Evolutionary conservation across 2,888 invertebrate species (phyloP), one percentile per base, ranked within the genome.

Genomic region (Endomychus coccineus): DNA sequence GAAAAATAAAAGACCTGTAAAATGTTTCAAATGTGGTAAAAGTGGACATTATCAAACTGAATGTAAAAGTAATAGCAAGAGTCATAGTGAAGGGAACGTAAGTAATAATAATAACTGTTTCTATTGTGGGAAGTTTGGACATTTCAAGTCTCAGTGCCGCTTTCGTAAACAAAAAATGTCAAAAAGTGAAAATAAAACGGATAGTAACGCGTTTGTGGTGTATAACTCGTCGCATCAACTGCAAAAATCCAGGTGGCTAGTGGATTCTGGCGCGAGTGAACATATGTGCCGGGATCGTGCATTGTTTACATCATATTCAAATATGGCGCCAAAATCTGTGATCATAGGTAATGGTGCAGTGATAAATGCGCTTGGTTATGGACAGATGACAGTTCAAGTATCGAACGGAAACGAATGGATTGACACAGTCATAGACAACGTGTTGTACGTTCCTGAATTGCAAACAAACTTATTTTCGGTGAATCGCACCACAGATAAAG

Each of bases 1-100:
- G 25, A 34, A 17, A 16, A 29, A 11, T n/a, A 16, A n/a, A 24
- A 9, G 14, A 7, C 11, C 29, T 4, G 28, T 22, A 15, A 48
- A 42, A 25, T 52, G 50, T 39, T 52, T 38, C 34, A 34, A 21
- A 16, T 48, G 50, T 32, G 38, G 41, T 3, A 34, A 39, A 34
- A 6, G 14, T 11, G 39, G 34, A 28, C 39, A 29, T n/a, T 22
- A 29, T 11, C 34, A 34, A 11, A 27, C 21, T 27, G 17, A 34
- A 2, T 39, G 34, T 16, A 12, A 12, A 16, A 21, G 17, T 9
- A 30, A 23, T 12, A 29, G n/a, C n/a, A n/a, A n/a, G n/a, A n/a
- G n/a, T n/a, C n/a, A n/a, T n/a, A n/a, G n/a, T n/a, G n/a, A 21
- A 16, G 21, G 14, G 9, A 16, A 35, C 10, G 10, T 23, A 30